phyloP scores from a whole-genome alignment of 2,113 vertebrate species.

The Pedionomus torquatus region DNA sequence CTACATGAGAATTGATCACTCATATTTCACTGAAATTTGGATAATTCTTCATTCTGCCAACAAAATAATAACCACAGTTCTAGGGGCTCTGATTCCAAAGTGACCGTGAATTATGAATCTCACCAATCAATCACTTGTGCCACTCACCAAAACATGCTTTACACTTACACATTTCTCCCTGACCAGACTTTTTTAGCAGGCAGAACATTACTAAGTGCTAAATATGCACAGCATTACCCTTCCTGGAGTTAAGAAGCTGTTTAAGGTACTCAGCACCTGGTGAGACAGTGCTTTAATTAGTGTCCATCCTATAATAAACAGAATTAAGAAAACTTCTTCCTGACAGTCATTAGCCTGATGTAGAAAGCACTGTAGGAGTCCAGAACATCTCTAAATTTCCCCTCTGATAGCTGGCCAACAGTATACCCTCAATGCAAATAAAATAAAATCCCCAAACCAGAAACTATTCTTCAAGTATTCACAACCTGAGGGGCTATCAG shows the following conservation, averaged over 20 bases:
- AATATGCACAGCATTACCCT: neutral
- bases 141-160: neutral
- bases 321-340: neutral
- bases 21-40: neutral
- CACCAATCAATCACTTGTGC: neutral
- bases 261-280: neutral
- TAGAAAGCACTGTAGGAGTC: neutral
- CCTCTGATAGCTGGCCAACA: neutral
- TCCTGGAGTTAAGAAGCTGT: neutral
- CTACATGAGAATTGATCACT: neutral
- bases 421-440: neutral
- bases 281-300: neutral
- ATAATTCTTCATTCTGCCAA: neutral
- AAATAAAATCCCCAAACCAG: conserved; percentile 21
- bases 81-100: neutral
- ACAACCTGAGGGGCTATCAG: neutral
- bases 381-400: neutral
- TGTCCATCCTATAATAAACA: neutral
- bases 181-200: neutral
- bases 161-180: neutral
- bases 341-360: neutral
- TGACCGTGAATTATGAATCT: neutral
- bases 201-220: neutral
- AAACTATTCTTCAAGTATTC: neutral
- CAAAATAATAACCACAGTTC: neutral